Base-by-base conservation (phyloP, 1,140 invertebrate genomes). In the Holotrichia oblita region DNA sequence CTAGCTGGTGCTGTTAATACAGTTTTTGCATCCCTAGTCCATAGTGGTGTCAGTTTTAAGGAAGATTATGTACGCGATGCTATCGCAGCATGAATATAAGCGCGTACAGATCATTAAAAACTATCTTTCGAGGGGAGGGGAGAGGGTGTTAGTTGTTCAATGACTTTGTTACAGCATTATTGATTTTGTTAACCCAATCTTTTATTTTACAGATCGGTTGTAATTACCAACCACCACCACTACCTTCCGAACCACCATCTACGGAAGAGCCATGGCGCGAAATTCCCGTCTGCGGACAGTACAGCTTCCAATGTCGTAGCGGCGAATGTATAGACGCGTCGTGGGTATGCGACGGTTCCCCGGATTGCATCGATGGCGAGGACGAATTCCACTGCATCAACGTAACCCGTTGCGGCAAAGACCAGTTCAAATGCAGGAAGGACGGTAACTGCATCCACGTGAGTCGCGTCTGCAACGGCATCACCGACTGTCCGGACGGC, bases 401-500 rank as follows among this genome's bases (percentile, higher is more conserved):
- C 0, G 79, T 77, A 0, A 81, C 22, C 4, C 80, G 82, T 7
- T 89, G 89, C 81, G 82, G 81, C 0, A 80, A 85, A 2, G 89
- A 91, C 78, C 89, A 94, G 79, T 95, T 94, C 85, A 91, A 89
- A 83, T 97, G 95, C 84, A 87, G 89, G 0, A 85, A 86, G 1
- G 94, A 95, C 82, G 90, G 91, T 6, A 92, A 92, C 40, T 97
- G 96, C 85, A 90, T 96, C 8, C 87, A 90, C 3, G 82, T 84
- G 77, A 81, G 79, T 59, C 12, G 48, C 42, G 88, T 94, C 0
- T 97, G 95, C 84, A 91, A 96, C 84, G 90, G 90, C 3, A 83
- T 88, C 0, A 81, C 86, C 2, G 93, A 97, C 79, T 97, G 96
- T 88, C 91, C 92, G 0, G 94, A 96, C 87, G 89, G 89, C 3